Evolutionary conservation across 2,797 vertebrate genomes (phyloP).

Genomic region (Malacoctenus gilli): DNA sequence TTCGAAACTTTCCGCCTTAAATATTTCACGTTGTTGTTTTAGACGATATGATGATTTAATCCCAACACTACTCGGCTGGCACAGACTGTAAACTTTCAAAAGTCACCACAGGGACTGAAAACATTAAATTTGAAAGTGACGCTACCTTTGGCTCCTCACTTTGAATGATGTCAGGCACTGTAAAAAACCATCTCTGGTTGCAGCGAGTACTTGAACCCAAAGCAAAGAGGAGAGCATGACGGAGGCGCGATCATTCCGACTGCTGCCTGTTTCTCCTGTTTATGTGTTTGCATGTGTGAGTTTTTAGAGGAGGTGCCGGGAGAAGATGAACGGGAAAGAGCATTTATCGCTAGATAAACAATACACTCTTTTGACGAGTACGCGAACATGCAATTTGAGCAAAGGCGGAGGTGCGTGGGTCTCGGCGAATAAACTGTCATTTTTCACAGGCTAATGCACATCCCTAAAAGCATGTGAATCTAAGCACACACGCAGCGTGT

Average conservation of each 20-base stretch:
- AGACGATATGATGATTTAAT: background rate
- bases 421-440: no score
- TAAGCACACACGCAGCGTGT: constrained; percentile 1
- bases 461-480: constrained; percentile 12
- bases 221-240: constrained; percentile 21
- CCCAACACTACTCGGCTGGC: background rate
- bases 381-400: constrained; percentile 50
- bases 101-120: background rate
- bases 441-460: constrained; percentile 45
- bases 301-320: constrained; percentile 4
- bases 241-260: no score
- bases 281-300: constrained; percentile 15
- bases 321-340: no score
- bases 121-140: constrained; percentile 11
- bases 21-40: background rate
- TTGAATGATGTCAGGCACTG: constrained; percentile 2
- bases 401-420: no score
- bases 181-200: constrained; percentile 15
- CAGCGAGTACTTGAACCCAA: constrained; percentile 9
- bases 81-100: background rate
- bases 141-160: background rate
- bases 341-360: constrained; percentile 55
- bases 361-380: constrained; percentile 52
- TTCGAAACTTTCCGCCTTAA: background rate
- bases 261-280: constrained; percentile 27